Base-by-base conservation (phyloP, 2,888 invertebrate genomes). In the Oscheius sp. region DNA sequence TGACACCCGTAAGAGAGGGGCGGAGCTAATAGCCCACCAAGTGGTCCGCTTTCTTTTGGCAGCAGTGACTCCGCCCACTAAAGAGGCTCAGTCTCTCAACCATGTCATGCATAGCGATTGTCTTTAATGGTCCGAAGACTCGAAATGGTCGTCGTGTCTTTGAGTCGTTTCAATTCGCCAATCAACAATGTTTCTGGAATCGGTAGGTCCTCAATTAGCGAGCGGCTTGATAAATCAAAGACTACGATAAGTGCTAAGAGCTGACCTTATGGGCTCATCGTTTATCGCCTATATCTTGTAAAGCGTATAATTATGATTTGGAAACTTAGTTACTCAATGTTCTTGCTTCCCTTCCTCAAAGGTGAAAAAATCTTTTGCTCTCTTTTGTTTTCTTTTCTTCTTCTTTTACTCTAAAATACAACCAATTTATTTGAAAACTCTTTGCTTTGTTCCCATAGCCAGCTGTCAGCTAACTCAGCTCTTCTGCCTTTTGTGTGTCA, bases 171-270 rank as follows among this genome's bases (percentile, higher is more conserved):
- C 50, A 77, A n/a, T 69, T 71, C 9, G 71, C 73, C 45, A 79
- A 79, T 59, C 66, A 67, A 17, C 71, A 67, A 26, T 70, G 68
- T 56, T 79, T 75, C 65, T 79, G 79, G 79, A 79, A 79, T 65
- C 66, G 73, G 77, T 77, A 14, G 51, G 77, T 33, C 32, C 8
- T 41, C 20, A 17, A 4, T 41, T n/a, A n/a, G n/a, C n/a, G n/a
- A n/a, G n/a, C n/a, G n/a, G n/a, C n/a, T n/a, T n/a, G n/a, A n/a
- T n/a, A n/a, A n/a, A n/a, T n/a, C n/a, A n/a, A n/a, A n/a, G n/a
- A n/a, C n/a, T n/a, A n/a, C n/a, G n/a, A n/a, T n/a, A n/a, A n/a
- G n/a, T n/a, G n/a, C n/a, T n/a, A n/a, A n/a, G n/a, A n/a, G n/a
- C n/a, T n/a, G n/a, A n/a, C n/a, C n/a, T n/a, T n/a, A n/a, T n/a